Evolutionary conservation across 30 jellyfish, hydroid and myxozoan species (phyloP).

Genomic region (Aurelia coerulea): DNA sequence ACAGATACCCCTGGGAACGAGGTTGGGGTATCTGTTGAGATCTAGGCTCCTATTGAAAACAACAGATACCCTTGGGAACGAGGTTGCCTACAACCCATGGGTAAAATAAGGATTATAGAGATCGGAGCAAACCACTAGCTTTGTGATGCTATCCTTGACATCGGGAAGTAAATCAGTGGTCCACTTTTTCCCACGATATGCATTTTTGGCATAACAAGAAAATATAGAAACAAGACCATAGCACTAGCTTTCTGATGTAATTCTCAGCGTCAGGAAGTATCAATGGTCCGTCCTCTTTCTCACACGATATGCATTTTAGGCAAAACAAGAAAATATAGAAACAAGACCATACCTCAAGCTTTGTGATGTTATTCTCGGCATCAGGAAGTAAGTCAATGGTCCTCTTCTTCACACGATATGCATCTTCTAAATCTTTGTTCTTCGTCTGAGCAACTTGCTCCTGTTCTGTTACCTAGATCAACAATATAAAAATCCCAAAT

Average conservation of each 20-base stretch:
- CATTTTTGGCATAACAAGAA: too few species aligned
- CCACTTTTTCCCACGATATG: too few species aligned
- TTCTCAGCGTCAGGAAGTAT: conserved; percentile 90
- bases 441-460: conserved; percentile 28
- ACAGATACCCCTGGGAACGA: too few species aligned
- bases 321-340: too few species aligned
- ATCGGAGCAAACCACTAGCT: too few species aligned
- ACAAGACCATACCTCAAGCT: conserved; percentile 72
- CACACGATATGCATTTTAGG: conserved; percentile 61
- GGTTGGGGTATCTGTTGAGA: too few species aligned
- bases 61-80: too few species aligned
- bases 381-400: conserved; percentile 94
- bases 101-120: too few species aligned
- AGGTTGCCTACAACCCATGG: too few species aligned
- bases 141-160: too few species aligned
- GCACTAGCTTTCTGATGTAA: conserved; percentile 83
- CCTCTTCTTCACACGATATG: conserved; percentile 87
- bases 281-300: conserved; percentile 91
- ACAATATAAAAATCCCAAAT: not conserved
- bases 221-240: not conserved
- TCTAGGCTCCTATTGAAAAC: too few species aligned
- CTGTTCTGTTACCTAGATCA: conserved; percentile 61
- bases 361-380: conserved; percentile 81
- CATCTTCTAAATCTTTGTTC: conserved; percentile 77
- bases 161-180: too few species aligned